Conservation (phyloP, 2,113 vertebrate species). For the Galemys pyrenaicus region DNA sequence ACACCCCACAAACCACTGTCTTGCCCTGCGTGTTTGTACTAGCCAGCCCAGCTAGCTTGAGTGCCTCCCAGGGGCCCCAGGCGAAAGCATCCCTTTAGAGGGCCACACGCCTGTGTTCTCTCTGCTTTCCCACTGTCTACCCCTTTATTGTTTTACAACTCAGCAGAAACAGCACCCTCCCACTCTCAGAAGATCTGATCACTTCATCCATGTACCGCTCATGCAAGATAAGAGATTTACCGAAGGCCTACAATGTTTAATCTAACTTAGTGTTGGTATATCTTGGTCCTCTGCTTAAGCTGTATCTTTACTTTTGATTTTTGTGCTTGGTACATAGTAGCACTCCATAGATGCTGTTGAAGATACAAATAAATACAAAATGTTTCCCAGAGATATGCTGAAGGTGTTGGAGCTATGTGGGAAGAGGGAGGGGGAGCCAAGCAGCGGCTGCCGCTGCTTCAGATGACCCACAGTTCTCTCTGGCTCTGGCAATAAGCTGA, state of each 20-base stretch:
- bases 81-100: background rate
- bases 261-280: background rate
- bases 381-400: background rate
- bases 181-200: background rate
- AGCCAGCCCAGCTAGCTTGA: background rate
- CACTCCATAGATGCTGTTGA: background rate
- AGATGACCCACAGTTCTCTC: background rate
- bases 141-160: background rate
- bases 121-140: background rate
- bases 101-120: background rate
- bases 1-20: background rate
- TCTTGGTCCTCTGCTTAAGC: background rate
- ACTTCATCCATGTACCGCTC: background rate
- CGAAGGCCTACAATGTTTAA: background rate
- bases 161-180: background rate
- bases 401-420: background rate
- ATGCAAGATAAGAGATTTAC: background rate
- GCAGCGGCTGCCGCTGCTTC: background rate
- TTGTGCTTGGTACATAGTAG: background rate
- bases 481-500: background rate
- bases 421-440: background rate
- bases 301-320: background rate
- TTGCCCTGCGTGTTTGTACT: background rate
- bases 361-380: background rate
- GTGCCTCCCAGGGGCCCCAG: background rate